Base-by-base conservation (phyloP, 2,113 vertebrate genomes). In the Apteryx owenii region DNA sequence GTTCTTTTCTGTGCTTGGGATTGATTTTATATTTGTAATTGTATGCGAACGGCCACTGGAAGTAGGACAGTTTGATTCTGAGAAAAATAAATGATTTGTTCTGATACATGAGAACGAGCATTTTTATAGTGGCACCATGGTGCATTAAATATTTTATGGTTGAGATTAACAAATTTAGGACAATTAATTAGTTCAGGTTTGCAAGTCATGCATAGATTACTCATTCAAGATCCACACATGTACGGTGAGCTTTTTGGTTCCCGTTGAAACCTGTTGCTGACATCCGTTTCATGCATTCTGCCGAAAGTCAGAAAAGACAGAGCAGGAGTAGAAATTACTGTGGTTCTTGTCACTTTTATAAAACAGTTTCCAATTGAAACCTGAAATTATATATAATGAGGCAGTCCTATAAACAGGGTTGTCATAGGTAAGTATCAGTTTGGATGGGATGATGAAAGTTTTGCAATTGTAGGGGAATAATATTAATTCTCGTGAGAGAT, bases 381-480 rank as follows among this genome's bases (percentile, higher is more conserved):
- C 88, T 95, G 80, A 92, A 97, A 94, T 96, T 89, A 85, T 15
- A 61, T 76, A 33, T 86, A 95, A 95, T 92, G 90, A 97, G 82
- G 51, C 82, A 58, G 85, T 72, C 69, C 91, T 81, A 72, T 83
- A 83, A 83, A 72, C 60, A 76, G 68, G 54, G 68, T 81, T 94
- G 89, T 95, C 1, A 0, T 84, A 86, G 91, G 93, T 97, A 61
- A 91, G 81, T 64, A 91, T 72, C 56, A 40, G 64, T 84, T 94
- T 88, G 88, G 85, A 76, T 48, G 86, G 85, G 69, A 62, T 94
- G 79, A 66, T 86, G 94, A 69, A 94, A 91, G 76, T 91, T 97
- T 33, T 81, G 51, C 3, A 7, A 19, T 78, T 73, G 69, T 40
- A 77, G 94, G 87, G 78, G 81, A 86, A 69, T 86, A 93, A 87